A percentile compares a stretch with the other conserved stretches of the same genome.
Evolutionary conservation across 2,888 invertebrate species (phyloP).

Genomic region (Eremobia ochroleuca): DNA sequence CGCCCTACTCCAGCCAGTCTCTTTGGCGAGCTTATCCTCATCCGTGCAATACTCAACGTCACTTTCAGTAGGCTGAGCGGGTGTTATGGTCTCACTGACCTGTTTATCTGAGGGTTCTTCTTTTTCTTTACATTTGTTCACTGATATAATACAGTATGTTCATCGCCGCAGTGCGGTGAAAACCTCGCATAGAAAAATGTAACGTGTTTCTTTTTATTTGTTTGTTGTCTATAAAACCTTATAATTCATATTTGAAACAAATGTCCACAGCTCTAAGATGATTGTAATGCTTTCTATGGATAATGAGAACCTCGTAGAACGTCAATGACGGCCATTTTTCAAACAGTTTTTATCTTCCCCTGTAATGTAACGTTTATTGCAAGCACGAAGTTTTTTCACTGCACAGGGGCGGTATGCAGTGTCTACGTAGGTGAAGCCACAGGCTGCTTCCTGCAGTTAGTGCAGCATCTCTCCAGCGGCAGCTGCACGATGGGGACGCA

Average conservation of each 20-base stretch:
- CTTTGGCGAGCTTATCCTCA: too few relatives aligned
- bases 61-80: too few relatives aligned
- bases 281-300: neutral
- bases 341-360: neutral
- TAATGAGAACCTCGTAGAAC: too few relatives aligned
- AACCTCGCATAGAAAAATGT: neutral
- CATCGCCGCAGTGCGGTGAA: neutral
- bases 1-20: too few relatives aligned
- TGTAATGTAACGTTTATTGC: neutral
- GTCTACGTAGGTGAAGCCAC: neutral
- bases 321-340: neutral
- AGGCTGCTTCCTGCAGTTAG: neutral
- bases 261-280: neutral
- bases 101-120: too few relatives aligned
- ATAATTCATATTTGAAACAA: neutral
- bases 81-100: too few relatives aligned
- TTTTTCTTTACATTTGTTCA: too few relatives aligned
- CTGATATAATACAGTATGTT: too few relatives aligned
- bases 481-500: constrained; percentile 79
- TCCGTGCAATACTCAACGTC: too few relatives aligned
- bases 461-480: constrained; percentile 77
- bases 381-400: neutral
- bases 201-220: neutral
- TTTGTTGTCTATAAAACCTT: neutral
- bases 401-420: neutral